Percentiles rank a stretch among this genome's conserved stretches.
Evolutionary conservation across 2,797 vertebrate genomes (phyloP).

Genomic region (Hephaestus fuliginosus): DNA sequence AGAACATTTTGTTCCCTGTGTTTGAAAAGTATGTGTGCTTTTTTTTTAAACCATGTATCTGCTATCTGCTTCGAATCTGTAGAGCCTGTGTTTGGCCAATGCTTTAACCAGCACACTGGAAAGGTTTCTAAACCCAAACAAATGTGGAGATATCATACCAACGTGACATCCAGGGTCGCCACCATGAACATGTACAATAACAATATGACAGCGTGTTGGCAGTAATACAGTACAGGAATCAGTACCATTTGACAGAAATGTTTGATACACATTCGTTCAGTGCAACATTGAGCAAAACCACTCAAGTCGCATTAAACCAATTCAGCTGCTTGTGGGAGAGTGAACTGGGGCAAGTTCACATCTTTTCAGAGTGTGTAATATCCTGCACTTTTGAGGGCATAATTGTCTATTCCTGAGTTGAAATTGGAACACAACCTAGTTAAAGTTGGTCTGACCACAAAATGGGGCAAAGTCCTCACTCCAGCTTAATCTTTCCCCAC

Average conservation of each 20-base stretch:
- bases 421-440: conserved; percentile 58
- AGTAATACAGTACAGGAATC: conserved; percentile 50
- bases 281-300: conserved; percentile 44
- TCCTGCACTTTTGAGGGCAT: conserved; percentile 40
- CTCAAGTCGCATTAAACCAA: conserved; percentile 48
- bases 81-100: conserved; percentile 61
- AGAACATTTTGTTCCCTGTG: conserved; percentile 66
- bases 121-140: conserved; percentile 73
- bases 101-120: conserved; percentile 56
- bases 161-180: conserved; percentile 64
- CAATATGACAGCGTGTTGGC: conserved; percentile 69
- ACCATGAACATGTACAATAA: conserved; percentile 67
- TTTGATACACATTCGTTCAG: conserved; percentile 50
- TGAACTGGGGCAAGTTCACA: conserved; percentile 34
- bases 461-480: conserved; percentile 54
- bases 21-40: conserved; percentile 46
- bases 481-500: conserved; percentile 38
- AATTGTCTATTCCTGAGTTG: conserved; percentile 48
- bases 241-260: conserved; percentile 49
- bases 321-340: conserved; percentile 37
- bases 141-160: conserved; percentile 72
- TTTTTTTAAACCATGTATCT: conserved; percentile 33
- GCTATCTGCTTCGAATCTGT: conserved; percentile 68
- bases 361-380: conserved; percentile 43
- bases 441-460: conserved; percentile 57